These are phyloP conservation scores for Arothron firmamentum DNA, from an alignment of 2,113 vertebrate genomes.

Conservation along the genomic window DNA sequence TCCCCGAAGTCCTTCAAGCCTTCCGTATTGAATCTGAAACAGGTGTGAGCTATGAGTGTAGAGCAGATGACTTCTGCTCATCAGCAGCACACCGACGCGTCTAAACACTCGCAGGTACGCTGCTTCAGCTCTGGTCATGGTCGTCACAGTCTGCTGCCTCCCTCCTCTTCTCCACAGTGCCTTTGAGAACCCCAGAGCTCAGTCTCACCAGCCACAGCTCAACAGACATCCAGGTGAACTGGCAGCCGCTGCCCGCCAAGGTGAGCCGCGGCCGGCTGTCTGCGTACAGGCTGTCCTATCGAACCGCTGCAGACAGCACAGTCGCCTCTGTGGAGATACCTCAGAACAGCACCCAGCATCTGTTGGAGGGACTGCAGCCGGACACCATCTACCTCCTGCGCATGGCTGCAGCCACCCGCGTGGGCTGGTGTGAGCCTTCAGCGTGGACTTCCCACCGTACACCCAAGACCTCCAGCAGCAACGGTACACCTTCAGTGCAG, in stretches of 20 bases:
- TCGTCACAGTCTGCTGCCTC: too few relatives aligned
- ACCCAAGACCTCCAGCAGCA: constrained; percentile 84
- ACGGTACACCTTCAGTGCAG: constrained; percentile 75
- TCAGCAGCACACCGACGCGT: not conserved
- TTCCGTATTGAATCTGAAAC: constrained; percentile 53
- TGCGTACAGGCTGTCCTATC: constrained; percentile 85
- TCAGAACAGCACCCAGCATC: constrained; percentile 75
- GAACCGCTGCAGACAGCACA: constrained; percentile 81
- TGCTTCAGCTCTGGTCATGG: not conserved
- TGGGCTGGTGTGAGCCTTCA: constrained; percentile 91
- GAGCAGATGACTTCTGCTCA: constrained; percentile 1
- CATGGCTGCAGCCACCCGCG: constrained; percentile 86
- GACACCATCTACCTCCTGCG: constrained; percentile 91
- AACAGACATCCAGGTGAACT: constrained; percentile 87
- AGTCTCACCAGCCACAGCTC: constrained; percentile 89
- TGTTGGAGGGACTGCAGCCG: constrained; percentile 80
- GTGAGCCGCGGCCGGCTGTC: constrained; percentile 84
- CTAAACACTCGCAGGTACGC: too few relatives aligned
- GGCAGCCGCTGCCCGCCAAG: constrained; percentile 87
- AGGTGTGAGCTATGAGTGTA: constrained; percentile 35
- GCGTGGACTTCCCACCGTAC: constrained; percentile 93
- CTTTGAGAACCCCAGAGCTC: constrained; percentile 90
- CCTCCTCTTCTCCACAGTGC: constrained; percentile 74
- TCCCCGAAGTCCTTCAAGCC: constrained; percentile 52
- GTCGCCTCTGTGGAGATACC: constrained; percentile 84